phyloP scores from a whole-genome alignment of 2,888 invertebrate species.

The Lomographa bimaculata region DNA sequence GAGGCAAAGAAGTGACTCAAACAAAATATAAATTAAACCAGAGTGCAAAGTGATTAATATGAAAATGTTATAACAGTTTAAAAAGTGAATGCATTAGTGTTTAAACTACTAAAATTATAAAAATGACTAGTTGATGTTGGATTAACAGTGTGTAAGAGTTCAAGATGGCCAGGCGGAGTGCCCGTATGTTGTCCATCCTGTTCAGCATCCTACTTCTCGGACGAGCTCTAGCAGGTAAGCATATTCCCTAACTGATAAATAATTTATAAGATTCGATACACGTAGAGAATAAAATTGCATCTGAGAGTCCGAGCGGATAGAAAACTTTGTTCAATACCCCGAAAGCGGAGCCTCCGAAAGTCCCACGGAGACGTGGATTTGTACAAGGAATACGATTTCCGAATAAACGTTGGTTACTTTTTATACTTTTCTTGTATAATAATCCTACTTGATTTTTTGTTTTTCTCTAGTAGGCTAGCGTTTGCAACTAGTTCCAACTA shows the following conservation, averaged over 20 bases:
- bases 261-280: slow-evolving; percentile 30
- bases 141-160: slow-evolving; percentile 32
- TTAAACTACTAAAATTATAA: too few species aligned
- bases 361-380: slow-evolving; percentile 13
- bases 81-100: too few species aligned
- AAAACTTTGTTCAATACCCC: slow-evolving; percentile 24
- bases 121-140: slow-evolving; percentile 56
- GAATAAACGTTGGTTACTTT: slow-evolving; percentile 8
- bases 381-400: slow-evolving; percentile 9
- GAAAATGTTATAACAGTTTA: background rate
- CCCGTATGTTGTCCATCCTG: slow-evolving; percentile 69
- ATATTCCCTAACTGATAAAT: slow-evolving; percentile 24
- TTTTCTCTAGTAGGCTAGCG: too few species aligned
- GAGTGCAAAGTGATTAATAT: slow-evolving; percentile 9
- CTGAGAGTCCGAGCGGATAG: slow-evolving; percentile 17
- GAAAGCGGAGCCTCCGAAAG: slow-evolving; percentile 25
- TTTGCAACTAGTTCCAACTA: too few species aligned
- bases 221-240: slow-evolving; percentile 73
- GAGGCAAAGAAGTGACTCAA: slow-evolving; percentile 9
- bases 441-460: too few species aligned
- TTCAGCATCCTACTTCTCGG: slow-evolving; percentile 75
- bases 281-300: slow-evolving; percentile 24
- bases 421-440: too few species aligned
- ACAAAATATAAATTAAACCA: background rate
- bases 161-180: slow-evolving; percentile 64